Evolutionary conservation across 2,113 vertebrate species (phyloP).

Genomic region (Sterrhoptilus dennistouni): DNA sequence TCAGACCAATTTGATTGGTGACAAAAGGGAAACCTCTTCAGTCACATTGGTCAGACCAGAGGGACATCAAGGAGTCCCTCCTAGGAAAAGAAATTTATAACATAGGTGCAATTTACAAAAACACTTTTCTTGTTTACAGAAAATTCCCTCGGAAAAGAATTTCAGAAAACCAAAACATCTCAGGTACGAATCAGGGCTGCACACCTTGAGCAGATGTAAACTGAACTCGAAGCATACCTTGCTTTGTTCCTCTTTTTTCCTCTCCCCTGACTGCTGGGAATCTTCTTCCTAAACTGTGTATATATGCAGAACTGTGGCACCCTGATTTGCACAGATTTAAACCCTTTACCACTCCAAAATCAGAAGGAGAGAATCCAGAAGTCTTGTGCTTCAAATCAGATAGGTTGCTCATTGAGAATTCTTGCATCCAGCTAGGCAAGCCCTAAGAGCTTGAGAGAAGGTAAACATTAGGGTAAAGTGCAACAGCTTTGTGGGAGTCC

Average conservation of each 20-base stretch:
- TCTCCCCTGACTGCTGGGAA: neutral
- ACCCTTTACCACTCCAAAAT: rapidly evolving
- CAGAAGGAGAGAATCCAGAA: neutral
- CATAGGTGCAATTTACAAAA: too few species aligned
- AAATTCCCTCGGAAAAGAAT: too few species aligned
- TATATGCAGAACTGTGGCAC: neutral
- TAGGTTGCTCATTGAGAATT: neutral
- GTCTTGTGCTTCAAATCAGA: neutral
- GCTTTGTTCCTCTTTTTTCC: neutral
- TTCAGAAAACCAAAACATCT: too few species aligned
- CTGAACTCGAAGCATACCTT: neutral
- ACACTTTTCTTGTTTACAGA: too few species aligned
- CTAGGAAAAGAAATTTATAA: too few species aligned
- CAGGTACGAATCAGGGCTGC: too few species aligned
- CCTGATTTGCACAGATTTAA: neutral
- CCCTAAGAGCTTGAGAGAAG: neutral
- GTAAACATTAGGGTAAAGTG: neutral
- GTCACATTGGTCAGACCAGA: too few species aligned
- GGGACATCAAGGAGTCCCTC: too few species aligned
- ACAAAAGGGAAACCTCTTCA: too few species aligned
- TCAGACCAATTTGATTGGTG: too few species aligned
- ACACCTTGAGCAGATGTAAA: neutral
- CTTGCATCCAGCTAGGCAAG: neutral
- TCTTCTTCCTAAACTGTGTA: neutral
- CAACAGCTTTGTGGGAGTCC: neutral